These are phyloP conservation scores for Heliconius aoede DNA, from an alignment of 2,888 invertebrate species.

Conservation along the genomic window DNA sequence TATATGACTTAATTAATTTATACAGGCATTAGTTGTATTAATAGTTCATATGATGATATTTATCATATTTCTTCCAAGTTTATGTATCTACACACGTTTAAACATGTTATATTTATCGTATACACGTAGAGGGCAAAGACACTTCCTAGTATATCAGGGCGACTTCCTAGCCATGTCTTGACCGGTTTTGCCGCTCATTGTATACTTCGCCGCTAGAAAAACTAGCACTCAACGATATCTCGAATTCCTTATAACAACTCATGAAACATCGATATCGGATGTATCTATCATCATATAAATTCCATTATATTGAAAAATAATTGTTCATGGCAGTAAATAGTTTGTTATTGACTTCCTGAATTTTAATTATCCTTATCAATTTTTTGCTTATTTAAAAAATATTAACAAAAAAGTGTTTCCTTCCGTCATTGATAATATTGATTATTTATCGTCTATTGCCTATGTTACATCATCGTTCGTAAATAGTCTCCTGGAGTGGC, in stretches of 20 bases:
- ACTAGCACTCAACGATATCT: conserved; percentile 56
- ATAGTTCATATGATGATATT: background rate
- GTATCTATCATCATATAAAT: conserved; percentile 8
- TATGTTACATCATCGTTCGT: conserved; percentile 76
- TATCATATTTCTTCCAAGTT: conserved; percentile 43
- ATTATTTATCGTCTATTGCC: conserved; percentile 64
- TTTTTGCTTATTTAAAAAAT: background rate
- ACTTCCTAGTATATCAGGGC: conserved; percentile 59
- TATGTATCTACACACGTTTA: background rate
- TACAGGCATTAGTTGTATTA: background rate
- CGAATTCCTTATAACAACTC: conserved; percentile 56
- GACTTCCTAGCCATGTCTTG: conserved; percentile 60
- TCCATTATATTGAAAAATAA: background rate
- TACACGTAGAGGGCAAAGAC: conserved; percentile 48
- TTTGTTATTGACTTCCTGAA: background rate
- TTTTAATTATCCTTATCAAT: background rate
- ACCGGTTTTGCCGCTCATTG: conserved; percentile 66
- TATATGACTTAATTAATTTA: conserved; percentile 10
- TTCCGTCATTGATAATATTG: conserved; percentile 54
- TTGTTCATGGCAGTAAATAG: background rate
- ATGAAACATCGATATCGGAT: conserved; percentile 17
- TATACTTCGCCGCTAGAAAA: conserved; percentile 67
- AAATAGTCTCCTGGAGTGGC: conserved; percentile 80
- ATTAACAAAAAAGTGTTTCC: background rate
- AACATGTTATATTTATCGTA: conserved; percentile 46